Base-by-base conservation (phyloP, 2,888 invertebrate genomes). In the Malthinus seriepunctatus region DNA sequence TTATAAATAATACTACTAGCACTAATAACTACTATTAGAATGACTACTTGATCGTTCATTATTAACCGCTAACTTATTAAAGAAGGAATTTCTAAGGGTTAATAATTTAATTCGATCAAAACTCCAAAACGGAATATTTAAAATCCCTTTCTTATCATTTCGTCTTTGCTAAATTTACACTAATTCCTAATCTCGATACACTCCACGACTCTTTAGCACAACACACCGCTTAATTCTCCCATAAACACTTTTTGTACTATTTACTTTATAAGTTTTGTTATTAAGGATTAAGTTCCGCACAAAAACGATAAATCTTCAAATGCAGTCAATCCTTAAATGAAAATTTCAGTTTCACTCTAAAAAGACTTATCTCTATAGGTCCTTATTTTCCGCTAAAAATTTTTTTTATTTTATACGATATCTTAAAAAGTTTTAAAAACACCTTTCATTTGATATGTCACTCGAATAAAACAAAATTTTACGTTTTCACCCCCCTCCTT, bases 1-100 rank as follows among this genome's bases (percentile, higher is more conserved):
- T 78, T 78, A 78, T 78, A 77, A 78, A 78, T 78, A 78, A 78
- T 78, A 77, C 74, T 70, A 69, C 73, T 69, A 62, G 68, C 70
- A 68, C 70, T 73, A 73, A 73, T 73, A 74, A 73, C 73, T 47
- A 53, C 44, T 56, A 49, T 39, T 44, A 45, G 52, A 56, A 54
- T 60, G 54, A 56, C 56, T 51, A 51, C 56, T 42, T 49, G 50
- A 50, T 42, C 55, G 44, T 48, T 49, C 50, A 45, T 32, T 45
- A 50, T 35, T 10, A 35, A 44, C 34, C 33, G 11, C 46, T 32
- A 50, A 50, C 38, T 44, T 45, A 34, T 33, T 34, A 34, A 49
- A 35, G 35, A 10, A 52, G 31, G 45, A 15, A 31, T 12, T 32
- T 51, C 15, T 32, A 23, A 38, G 33, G 33, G 32, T 34, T 42